A percentile compares a stretch with the other conserved stretches of the same genome.
These are phyloP conservation scores for Epiblema foenella DNA, from an alignment of 2,888 invertebrate genomes.

Conservation along the genomic window DNA sequence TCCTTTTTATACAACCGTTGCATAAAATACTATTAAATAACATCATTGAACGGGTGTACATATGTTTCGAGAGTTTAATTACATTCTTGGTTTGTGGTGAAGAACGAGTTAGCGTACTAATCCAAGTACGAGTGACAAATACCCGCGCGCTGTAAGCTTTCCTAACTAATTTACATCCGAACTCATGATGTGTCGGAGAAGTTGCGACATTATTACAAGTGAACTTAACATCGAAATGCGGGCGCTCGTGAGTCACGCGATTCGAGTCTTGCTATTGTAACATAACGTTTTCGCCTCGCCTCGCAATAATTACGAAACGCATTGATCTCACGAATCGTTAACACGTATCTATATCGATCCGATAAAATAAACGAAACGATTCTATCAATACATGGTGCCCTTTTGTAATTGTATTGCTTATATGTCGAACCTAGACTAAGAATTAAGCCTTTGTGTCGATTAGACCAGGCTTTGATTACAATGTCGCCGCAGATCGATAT, in stretches of 20 bases:
- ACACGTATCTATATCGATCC: slow-evolving; percentile 24
- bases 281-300: slow-evolving; percentile 43
- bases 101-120: slow-evolving; percentile 28
- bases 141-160: slow-evolving; percentile 53
- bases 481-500: slow-evolving; percentile 59
- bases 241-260: slow-evolving; percentile 61
- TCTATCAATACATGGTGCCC: slow-evolving; percentile 1
- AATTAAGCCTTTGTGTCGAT: slow-evolving; percentile 44
- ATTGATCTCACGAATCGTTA: slow-evolving; percentile 41
- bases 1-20: too few species aligned
- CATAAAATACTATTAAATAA: slow-evolving; percentile 14
- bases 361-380: slow-evolving; percentile 28
- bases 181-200: slow-evolving; percentile 58
- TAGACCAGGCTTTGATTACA: slow-evolving; percentile 55
- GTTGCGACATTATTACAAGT: slow-evolving; percentile 66
- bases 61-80: slow-evolving; percentile 17
- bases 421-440: slow-evolving; percentile 14
- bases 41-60: slow-evolving; percentile 8
- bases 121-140: slow-evolving; percentile 29
- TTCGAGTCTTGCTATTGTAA: slow-evolving; percentile 42
- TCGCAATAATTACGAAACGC: slow-evolving; percentile 41
- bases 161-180: slow-evolving; percentile 67
- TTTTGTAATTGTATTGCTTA: slow-evolving; percentile 21
- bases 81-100: slow-evolving; percentile 19
- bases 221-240: slow-evolving; percentile 63